Evolutionary conservation across 1,140 invertebrate genomes (phyloP).

Genomic region (Heliconius hewitsoni): DNA sequence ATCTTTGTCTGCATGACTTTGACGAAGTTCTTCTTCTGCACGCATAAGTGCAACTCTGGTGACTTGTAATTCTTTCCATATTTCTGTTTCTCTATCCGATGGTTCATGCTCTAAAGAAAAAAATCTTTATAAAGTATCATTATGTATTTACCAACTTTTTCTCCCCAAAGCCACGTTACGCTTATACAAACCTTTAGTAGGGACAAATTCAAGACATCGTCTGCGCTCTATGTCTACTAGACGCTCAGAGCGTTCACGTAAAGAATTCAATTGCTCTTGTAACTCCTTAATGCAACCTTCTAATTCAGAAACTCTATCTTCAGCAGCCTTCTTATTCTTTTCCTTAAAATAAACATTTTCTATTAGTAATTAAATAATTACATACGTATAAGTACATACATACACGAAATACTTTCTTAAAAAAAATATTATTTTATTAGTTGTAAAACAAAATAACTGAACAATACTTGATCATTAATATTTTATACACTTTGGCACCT

Average conservation of each 20-base stretch:
- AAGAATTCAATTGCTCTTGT: slow-evolving; percentile 49
- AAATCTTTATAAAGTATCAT: not conserved
- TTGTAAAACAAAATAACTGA: not conserved
- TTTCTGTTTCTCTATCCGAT: slow-evolving; percentile 66
- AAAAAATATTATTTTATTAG: not conserved
- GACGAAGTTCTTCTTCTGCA: slow-evolving; percentile 62
- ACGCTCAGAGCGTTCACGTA: slow-evolving; percentile 58
- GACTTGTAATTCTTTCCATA: slow-evolving; percentile 69
- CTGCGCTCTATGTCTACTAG: slow-evolving; percentile 63
- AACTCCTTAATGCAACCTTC: slow-evolving; percentile 58
- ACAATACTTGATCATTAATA: slow-evolving; percentile 30
- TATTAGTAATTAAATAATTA: no score
- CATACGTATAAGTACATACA: not conserved
- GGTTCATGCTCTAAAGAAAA: slow-evolving; percentile 62
- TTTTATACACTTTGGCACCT: slow-evolving; percentile 55
- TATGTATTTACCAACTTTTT: not conserved
- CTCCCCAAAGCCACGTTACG: not conserved
- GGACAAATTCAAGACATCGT: slow-evolving; percentile 62
- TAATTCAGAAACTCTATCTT: slow-evolving; percentile 48
- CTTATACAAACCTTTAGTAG: slow-evolving; percentile 55
- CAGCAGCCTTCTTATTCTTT: slow-evolving; percentile 46
- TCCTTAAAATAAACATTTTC: slow-evolving; percentile 45
- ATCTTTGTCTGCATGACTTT: slow-evolving; percentile 67
- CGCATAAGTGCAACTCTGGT: slow-evolving; percentile 56
- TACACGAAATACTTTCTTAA: not conserved